Evolutionary conservation across 2,797 vertebrate species (phyloP).

Genomic region (Labroides dimidiatus): DNA sequence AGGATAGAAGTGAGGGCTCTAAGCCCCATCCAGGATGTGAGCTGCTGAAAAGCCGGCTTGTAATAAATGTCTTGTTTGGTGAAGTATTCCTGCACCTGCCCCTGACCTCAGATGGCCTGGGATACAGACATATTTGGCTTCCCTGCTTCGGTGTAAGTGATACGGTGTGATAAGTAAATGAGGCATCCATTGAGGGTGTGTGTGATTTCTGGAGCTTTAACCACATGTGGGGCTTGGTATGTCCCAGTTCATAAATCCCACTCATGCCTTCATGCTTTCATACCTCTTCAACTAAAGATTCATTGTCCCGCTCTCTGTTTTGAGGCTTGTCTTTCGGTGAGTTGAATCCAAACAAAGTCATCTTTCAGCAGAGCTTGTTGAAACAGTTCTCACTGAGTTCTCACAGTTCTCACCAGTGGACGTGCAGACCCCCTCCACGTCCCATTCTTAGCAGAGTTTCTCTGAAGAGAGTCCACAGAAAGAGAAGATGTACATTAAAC

Average conservation of each 20-base stretch:
- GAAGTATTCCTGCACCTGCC: conserved; percentile 62
- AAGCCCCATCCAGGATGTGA: conserved; percentile 49
- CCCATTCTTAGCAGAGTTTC: conserved; percentile 59
- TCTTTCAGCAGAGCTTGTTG: conserved; percentile 75
- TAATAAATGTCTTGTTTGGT: conserved; percentile 58
- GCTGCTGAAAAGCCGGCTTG: conserved; percentile 50
- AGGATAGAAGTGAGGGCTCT: conserved; percentile 48
- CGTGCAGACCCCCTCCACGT: conserved; percentile 66
- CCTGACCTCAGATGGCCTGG: conserved; percentile 64
- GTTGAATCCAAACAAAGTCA: conserved; percentile 78
- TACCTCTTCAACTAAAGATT: conserved; percentile 69
- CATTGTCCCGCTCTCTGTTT: conserved; percentile 81
- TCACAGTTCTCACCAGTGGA: conserved; percentile 61
- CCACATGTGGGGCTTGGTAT: conserved; percentile 66
- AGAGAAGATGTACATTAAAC: conserved; percentile 55
- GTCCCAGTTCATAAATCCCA: conserved; percentile 73
- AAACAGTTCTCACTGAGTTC: conserved; percentile 64
- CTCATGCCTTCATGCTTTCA: conserved; percentile 73
- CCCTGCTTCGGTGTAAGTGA: conserved; percentile 54
- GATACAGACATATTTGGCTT: conserved; percentile 33
- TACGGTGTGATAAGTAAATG: conserved; percentile 72
- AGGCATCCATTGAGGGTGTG: conserved; percentile 49
- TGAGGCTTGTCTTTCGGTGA: conserved; percentile 77
- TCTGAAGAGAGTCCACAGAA: conserved; percentile 58
- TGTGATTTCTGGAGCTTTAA: conserved; percentile 53